Evolutionary conservation across 2,797 vertebrate species (phyloP), one percentile per base, ranked within the genome.

Genomic region (Octomys mimax): DNA sequence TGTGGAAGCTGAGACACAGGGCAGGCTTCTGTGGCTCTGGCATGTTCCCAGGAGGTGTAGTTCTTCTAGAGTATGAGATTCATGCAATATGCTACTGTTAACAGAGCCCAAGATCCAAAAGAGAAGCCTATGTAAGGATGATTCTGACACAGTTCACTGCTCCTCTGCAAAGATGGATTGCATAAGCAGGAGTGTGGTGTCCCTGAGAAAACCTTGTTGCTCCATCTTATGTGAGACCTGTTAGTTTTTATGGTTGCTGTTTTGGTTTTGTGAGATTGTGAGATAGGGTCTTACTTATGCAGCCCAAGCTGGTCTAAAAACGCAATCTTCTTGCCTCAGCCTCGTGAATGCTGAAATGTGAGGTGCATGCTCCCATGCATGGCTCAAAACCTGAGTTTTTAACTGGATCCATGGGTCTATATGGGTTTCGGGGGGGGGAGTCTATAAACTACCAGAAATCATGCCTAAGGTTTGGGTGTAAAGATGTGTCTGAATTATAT

Each of bases 151-250:
- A 31, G 26, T 64, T 57, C 33, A 11, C 5, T 5, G 8, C 3
- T 26, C 9, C 19, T 46, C 9, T 10, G 4, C 10, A n/a, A 33
- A 39, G 42, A 42, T 3, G 0, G 2, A 21, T 11, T 39, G 19
- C 0, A 13, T 19, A 26, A 52, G 31, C 46, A 42, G 77, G 9
- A 4, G 54, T 2, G 11, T 0, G 0, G 13, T n/a, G 6, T 39
- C 42, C n/a, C 89, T 49, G 13, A 19, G 1, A 12, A 31, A 57
- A 75, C 26, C 22, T 6, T 42, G 9, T 39, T 36, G 26, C 49
- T 84, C 70, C 33, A 62, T 13, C 68, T 84, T 33, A 13, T 0
- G 22, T 62, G 26, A 46, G 31, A 54, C 49, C 31, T 28, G 19
- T 18, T 57, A 21, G 16, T 21, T 78, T 46, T 19, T 31, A 1